Evolutionary conservation across 1,140 invertebrate genomes (phyloP).

Genomic region (Andrena cerasifolii): DNA sequence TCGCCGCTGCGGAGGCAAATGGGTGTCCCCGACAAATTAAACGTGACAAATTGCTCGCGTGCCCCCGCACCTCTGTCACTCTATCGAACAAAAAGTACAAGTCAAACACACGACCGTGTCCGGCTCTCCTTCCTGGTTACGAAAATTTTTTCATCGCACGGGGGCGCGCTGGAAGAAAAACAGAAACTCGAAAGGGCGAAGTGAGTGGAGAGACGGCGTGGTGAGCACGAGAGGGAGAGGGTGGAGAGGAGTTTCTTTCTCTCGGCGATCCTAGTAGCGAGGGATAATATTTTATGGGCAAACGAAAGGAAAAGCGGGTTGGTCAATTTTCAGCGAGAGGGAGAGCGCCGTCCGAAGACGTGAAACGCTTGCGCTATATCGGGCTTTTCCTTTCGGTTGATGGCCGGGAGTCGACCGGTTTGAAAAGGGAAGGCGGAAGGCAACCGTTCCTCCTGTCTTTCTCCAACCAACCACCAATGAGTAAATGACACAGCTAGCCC

Average conservation of each 20-base stretch:
- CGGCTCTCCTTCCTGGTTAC: slow-evolving; percentile 14
- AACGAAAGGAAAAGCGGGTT: slow-evolving; percentile 64
- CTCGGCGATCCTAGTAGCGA: slow-evolving; percentile 20
- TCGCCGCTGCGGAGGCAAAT: slow-evolving; percentile 28
- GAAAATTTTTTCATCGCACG: slow-evolving; percentile 4
- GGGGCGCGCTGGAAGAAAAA: not conserved
- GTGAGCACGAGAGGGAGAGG: not conserved
- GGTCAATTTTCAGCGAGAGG: slow-evolving; percentile 60
- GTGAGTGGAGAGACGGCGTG: not conserved
- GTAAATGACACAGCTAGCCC: slow-evolving; percentile 70
- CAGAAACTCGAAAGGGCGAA: not conserved
- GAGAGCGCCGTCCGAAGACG: slow-evolving; percentile 46
- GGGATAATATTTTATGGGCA: slow-evolving; percentile 49
- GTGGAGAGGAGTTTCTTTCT: not conserved
- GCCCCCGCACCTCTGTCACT: slow-evolving; percentile 1
- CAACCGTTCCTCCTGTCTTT: slow-evolving; percentile 45
- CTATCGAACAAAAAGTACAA: slow-evolving; percentile 14
- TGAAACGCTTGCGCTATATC: slow-evolving; percentile 65
- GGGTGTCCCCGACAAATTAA: slow-evolving; percentile 43
- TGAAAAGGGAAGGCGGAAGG: slow-evolving; percentile 66
- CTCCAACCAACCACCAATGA: slow-evolving; percentile 63
- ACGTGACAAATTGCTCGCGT: slow-evolving; percentile 57
- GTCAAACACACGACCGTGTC: slow-evolving; percentile 40
- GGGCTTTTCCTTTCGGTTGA: slow-evolving; percentile 63
- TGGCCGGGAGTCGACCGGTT: slow-evolving; percentile 58